These are phyloP conservation scores for Hylyphantes graminicola DNA, from an alignment of 1,140 invertebrate genomes.

Conservation along the genomic window DNA sequence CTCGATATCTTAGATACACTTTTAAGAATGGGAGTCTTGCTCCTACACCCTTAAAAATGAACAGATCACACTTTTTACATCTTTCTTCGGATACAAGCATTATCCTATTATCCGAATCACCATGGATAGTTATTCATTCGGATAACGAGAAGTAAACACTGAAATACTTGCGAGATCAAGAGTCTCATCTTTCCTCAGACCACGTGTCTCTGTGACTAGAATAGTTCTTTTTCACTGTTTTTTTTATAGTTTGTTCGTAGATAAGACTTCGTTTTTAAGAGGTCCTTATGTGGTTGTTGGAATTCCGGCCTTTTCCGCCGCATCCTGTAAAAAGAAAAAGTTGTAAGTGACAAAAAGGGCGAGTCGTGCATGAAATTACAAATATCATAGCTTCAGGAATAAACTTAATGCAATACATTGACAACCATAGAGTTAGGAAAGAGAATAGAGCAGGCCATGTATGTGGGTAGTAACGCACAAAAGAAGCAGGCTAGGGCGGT, in stretches of 20 bases:
- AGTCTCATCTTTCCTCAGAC: not conserved
- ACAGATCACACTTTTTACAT: slow-evolving; percentile 37
- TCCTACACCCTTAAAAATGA: slow-evolving; percentile 12
- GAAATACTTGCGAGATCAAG: not conserved
- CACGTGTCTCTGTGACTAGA: slow-evolving; percentile 26
- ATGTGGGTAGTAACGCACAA: no score
- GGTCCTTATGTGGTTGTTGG: slow-evolving; percentile 46
- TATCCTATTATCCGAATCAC: not conserved
- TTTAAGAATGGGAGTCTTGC: not conserved
- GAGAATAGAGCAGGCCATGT: no score
- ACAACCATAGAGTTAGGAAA: no score
- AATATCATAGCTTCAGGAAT: no score
- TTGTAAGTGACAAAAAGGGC: no score
- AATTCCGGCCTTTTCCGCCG: slow-evolving; percentile 52
- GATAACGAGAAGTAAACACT: not conserved
- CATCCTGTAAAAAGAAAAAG: slow-evolving; percentile 24
- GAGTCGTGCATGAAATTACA: no score
- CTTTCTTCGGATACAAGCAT: not conserved
- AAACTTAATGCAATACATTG: no score
- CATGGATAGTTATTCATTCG: not conserved
- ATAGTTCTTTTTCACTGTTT: not conserved
- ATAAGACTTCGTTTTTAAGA: slow-evolving; percentile 17
- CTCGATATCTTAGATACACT: no score
- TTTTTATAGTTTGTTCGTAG: not conserved
- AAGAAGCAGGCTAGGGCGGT: no score